These are phyloP conservation scores for Pseudotriccus pelzelni DNA, from an alignment of 2,797 vertebrate species.

Conservation along the genomic window DNA sequence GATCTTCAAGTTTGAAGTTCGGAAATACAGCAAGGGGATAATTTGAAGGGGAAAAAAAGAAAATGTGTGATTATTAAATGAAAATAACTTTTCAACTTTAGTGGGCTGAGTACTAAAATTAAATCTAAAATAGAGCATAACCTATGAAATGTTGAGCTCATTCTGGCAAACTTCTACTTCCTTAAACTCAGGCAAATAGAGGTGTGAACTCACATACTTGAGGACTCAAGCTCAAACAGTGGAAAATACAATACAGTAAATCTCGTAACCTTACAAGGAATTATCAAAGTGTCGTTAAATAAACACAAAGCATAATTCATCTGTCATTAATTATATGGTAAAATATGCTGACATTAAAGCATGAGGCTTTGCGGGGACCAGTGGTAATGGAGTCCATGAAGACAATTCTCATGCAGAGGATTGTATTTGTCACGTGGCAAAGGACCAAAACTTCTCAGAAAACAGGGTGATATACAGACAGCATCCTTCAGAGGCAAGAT, in stretches of 20 bases:
- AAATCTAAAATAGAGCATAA: background rate
- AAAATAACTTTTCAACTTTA: background rate
- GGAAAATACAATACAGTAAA: background rate
- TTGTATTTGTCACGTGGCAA: background rate
- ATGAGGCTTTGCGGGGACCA: background rate
- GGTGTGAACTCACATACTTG: background rate
- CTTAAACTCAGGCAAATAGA: background rate
- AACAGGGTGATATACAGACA: background rate
- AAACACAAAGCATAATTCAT: background rate
- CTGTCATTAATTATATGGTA: background rate
- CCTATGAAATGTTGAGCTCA: background rate
- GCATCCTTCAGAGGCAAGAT: background rate
- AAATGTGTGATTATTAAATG: background rate
- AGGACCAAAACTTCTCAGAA: background rate
- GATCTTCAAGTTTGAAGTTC: constrained; percentile 24
- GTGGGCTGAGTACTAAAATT: background rate
- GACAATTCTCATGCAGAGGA: background rate
- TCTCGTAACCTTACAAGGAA: background rate
- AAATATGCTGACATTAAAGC: background rate
- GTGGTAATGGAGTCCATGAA: background rate
- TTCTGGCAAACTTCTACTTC: background rate
- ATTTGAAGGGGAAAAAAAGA: background rate
- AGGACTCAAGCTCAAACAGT: background rate
- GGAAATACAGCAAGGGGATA: constrained; percentile 6
- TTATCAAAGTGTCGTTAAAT: background rate